These are phyloP conservation scores for Heliothis subflexa DNA, from an alignment of 1,140 invertebrate species.

Conservation along the genomic window DNA sequence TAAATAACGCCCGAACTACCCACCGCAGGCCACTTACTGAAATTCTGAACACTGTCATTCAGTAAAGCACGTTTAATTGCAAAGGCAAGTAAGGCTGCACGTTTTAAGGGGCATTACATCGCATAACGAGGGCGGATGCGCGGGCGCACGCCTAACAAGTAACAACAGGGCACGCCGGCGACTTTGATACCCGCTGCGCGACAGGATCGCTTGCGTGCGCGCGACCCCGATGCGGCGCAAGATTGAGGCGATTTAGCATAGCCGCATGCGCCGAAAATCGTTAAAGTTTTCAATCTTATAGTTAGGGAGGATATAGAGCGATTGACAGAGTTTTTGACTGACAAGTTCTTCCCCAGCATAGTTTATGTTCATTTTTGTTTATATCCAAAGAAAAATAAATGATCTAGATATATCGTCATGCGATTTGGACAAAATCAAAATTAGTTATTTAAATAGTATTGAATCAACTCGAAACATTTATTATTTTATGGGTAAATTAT, in stretches of 20 bases:
- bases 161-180: constrained; percentile 61
- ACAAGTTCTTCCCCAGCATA: too few relatives aligned
- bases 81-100: constrained; percentile 26
- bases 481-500: too few relatives aligned
- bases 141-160: constrained; percentile 60
- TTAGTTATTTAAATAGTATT: too few relatives aligned
- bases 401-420: too few relatives aligned
- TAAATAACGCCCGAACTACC: too few relatives aligned
- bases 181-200: constrained; percentile 70
- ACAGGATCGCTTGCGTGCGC: constrained; percentile 66
- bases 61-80: constrained; percentile 39
- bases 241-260: constrained; percentile 51
- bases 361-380: too few relatives aligned
- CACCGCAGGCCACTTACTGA: not conserved
- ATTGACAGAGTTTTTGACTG: not conserved
- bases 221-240: constrained; percentile 47
- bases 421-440: too few relatives aligned
- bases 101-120: constrained; percentile 41
- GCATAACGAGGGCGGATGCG: constrained; percentile 58
- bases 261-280: constrained; percentile 24
- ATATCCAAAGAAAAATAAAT: too few relatives aligned
- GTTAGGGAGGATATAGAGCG: not conserved
- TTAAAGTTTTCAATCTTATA: not conserved
- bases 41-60: constrained; percentile 22
- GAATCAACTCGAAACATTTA: too few relatives aligned